Percentiles rank a stretch among this genome's conserved stretches.
These are phyloP conservation scores for Ammodytes dubius DNA, from an alignment of 2,113 vertebrate genomes.

Conservation along the genomic window DNA sequence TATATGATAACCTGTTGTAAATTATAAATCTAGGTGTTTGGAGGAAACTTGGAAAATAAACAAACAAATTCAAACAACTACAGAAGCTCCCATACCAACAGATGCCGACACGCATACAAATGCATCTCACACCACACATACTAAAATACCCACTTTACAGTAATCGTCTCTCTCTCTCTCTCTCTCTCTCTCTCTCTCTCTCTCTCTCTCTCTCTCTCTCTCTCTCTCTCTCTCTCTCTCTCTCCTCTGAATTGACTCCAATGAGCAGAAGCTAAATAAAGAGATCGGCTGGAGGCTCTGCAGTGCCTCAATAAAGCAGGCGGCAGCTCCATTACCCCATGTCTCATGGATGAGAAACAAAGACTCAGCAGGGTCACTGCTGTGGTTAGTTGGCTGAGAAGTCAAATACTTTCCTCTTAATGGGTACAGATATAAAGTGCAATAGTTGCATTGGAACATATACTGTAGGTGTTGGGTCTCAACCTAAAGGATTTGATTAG, in stretches of 20 bases:
- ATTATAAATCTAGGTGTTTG: slow-evolving; percentile 19
- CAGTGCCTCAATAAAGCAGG: slow-evolving; percentile 27
- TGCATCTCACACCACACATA: background rate
- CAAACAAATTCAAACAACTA: slow-evolving; percentile 24
- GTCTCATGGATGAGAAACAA: slow-evolving; percentile 38
- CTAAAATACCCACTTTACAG: background rate
- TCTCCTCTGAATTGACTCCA: background rate
- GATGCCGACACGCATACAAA: slow-evolving; percentile 12
- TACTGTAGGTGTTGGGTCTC: background rate
- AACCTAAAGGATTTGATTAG: background rate
- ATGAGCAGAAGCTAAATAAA: slow-evolving; percentile 39
- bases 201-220: background rate
- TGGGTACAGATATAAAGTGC: slow-evolving; percentile 28
- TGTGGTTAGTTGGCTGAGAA: slow-evolving; percentile 24
- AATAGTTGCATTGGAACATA: background rate
- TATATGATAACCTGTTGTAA: slow-evolving; percentile 3
- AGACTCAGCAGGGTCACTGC: slow-evolving; percentile 53
- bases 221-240: slow-evolving; percentile 3
- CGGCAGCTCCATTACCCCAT: slow-evolving; percentile 44
- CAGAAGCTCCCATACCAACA: slow-evolving; percentile 6
- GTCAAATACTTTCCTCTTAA: slow-evolving; percentile 39
- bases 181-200: background rate
- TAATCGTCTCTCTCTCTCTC: no score
- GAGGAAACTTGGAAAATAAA: slow-evolving; percentile 27
- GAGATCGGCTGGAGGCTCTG: slow-evolving; percentile 44